phyloP scores from a whole-genome alignment of 2,888 invertebrate species.

The Dryobota labecula region DNA sequence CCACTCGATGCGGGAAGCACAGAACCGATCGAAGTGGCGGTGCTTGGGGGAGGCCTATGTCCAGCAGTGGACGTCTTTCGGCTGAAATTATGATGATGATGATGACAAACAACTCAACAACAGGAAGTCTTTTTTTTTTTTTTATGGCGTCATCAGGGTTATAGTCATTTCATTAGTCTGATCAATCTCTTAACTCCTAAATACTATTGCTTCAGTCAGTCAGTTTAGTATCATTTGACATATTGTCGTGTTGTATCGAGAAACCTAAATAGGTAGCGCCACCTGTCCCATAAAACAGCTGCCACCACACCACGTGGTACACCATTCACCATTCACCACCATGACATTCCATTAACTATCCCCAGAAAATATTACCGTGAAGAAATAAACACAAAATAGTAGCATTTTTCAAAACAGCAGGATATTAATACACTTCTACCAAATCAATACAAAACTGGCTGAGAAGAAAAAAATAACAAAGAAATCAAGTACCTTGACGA shows the following conservation, averaged over 20 bases:
- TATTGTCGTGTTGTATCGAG: background rate
- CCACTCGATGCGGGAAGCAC: too few relatives aligned
- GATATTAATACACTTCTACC: conserved; percentile 50
- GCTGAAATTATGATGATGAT: too few relatives aligned
- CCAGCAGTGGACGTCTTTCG: too few relatives aligned
- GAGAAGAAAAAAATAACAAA: conserved; percentile 69
- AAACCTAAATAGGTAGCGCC: conserved; percentile 30
- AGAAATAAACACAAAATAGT: conserved; percentile 47
- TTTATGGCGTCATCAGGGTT: too few relatives aligned
- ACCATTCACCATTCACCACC: conserved; percentile 46
- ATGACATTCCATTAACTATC: conserved; percentile 54
- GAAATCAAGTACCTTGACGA: conserved; percentile 82
- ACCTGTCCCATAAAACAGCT: conserved; percentile 55
- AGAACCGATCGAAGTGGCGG: too few relatives aligned
- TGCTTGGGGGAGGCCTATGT: too few relatives aligned
- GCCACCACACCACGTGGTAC: conserved; percentile 25
- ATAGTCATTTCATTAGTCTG: background rate
- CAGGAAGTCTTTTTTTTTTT: too few relatives aligned
- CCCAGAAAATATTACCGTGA: conserved; percentile 40
- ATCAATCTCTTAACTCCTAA: background rate
- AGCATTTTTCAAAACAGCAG: conserved; percentile 57
- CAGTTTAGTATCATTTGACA: too few relatives aligned
- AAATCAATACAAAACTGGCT: conserved; percentile 73
- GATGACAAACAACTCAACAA: too few relatives aligned
- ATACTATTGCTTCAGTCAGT: too few relatives aligned